Conservation (phyloP, 2,113 vertebrate species). For the Oreochromis tanganicae region DNA sequence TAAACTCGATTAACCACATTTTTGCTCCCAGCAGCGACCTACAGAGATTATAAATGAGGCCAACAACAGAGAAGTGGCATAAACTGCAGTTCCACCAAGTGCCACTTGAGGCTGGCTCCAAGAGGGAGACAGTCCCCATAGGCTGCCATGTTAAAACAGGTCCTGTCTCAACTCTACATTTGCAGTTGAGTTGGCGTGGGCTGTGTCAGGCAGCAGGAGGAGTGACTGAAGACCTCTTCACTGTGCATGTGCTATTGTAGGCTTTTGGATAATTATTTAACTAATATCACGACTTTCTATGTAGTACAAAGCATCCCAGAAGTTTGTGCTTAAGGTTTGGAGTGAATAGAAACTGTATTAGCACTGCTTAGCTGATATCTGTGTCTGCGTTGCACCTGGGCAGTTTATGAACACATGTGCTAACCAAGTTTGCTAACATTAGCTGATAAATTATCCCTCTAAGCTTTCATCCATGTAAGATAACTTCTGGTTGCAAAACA, state of each 20-base stretch:
- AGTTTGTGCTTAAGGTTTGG: neutral
- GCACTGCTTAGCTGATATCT: neutral
- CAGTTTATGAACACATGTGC: neutral
- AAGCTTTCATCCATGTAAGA: neutral
- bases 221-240: neutral
- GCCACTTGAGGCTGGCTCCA: neutral
- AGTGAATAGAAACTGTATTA: neutral
- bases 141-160: neutral
- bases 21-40: neutral
- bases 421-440: neutral
- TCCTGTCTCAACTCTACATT: neutral
- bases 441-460: neutral
- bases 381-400: neutral
- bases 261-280: neutral
- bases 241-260: neutral
- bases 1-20: neutral
- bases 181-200: neutral
- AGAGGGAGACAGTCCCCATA: neutral
- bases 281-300: neutral
- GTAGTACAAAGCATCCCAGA: neutral
- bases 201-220: neutral
- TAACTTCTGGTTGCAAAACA: neutral
- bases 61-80: neutral
- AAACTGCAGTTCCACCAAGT: neutral
- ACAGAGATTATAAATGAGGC: neutral